These are phyloP conservation scores for Colaptes auratus DNA, from an alignment of 2,113 vertebrate genomes.

Conservation along the genomic window DNA sequence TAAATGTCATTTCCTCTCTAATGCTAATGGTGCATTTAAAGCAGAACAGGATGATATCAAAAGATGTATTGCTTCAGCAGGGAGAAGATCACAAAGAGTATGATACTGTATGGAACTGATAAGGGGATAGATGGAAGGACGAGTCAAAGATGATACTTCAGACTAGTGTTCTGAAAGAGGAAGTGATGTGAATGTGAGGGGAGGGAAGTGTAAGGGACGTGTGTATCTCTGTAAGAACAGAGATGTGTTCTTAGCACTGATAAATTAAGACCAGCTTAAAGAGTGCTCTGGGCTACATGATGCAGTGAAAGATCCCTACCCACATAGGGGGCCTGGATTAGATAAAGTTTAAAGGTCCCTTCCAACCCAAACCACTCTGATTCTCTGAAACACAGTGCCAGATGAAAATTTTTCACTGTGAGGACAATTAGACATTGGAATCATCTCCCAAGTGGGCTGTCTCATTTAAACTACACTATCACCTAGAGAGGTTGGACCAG, in stretches of 20 bases:
- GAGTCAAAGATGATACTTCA: background rate
- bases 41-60: background rate
- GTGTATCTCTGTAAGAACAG: background rate
- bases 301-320: background rate
- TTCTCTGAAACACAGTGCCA: no score
- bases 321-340: no score
- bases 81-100: background rate
- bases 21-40: background rate
- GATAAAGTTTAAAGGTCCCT: no score
- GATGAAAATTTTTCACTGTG: no score
- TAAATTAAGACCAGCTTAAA: background rate
- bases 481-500: background rate
- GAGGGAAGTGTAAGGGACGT: background rate
- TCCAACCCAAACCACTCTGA: no score
- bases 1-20: conserved; percentile 21
- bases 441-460: no score
- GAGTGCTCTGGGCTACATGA: background rate
- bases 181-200: background rate
- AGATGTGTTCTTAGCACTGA: background rate
- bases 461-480: no score
- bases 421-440: no score
- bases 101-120: background rate
- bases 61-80: background rate
- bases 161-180: background rate
- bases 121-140: background rate